Conservation (phyloP, 2,888 invertebrate genomes). For the Aleiodes testaceus region DNA sequence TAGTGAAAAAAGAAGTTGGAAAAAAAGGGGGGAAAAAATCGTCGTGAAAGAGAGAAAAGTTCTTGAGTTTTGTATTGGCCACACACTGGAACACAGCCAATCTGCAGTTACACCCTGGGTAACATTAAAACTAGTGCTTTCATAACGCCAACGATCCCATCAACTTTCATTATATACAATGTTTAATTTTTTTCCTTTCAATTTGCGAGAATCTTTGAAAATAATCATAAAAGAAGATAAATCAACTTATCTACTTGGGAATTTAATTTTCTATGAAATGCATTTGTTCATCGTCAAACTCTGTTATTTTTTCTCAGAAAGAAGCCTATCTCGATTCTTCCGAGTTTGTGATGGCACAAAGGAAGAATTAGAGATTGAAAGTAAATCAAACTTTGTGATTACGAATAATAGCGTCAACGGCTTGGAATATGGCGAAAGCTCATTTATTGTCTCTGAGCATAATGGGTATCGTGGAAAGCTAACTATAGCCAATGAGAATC, state of each 20-base stretch:
- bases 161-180: slow-evolving; percentile 20
- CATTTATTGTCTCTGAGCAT: slow-evolving; percentile 43
- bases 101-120: slow-evolving; percentile 17
- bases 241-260: too few relatives aligned
- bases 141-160: slow-evolving; percentile 20
- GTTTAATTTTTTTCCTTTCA: not conserved
- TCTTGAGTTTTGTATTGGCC: slow-evolving; percentile 1
- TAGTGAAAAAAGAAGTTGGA: not conserved
- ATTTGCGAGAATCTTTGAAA: too few relatives aligned
- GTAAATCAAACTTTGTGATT: slow-evolving; percentile 47
- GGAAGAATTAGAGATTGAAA: slow-evolving; percentile 44
- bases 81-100: slow-evolving; percentile 17
- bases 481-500: slow-evolving; percentile 27
- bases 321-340: too few relatives aligned
- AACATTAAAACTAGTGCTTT: slow-evolving; percentile 19
- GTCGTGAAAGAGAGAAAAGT: not conserved
- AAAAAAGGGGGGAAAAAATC: too few relatives aligned
- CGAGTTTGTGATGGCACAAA: too few relatives aligned
- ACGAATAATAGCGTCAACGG: slow-evolving; percentile 31
- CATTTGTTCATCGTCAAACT: too few relatives aligned
- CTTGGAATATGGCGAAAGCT: slow-evolving; percentile 35
- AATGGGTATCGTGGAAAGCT: slow-evolving; percentile 28
- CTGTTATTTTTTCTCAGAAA: too few relatives aligned
- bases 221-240: too few relatives aligned
- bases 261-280: too few relatives aligned